phyloP scores from a whole-genome alignment of 2,888 invertebrate genomes.

The Brachypterus glaber region DNA sequence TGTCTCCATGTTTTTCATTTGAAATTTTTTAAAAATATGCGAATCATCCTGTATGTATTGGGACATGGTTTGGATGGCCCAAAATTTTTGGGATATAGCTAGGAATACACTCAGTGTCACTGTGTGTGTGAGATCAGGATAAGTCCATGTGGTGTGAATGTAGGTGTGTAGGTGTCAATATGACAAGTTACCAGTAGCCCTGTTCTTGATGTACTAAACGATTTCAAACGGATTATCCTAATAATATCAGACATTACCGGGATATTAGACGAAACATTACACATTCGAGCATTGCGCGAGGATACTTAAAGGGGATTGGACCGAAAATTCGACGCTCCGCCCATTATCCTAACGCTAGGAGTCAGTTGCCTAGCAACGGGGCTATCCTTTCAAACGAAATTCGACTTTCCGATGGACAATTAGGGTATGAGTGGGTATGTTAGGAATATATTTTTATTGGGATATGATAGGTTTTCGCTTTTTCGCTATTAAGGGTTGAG shows the following conservation, averaged over 20 bases:
- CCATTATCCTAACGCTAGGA: conserved; percentile 27
- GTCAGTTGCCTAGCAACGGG: conserved; percentile 32
- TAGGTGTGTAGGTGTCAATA: no score
- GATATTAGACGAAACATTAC: conserved; percentile 43
- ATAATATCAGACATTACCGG: conserved; percentile 43
- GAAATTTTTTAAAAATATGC: no score
- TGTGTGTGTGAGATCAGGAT: no score
- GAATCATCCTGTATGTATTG: conserved; percentile 30
- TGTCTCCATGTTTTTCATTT: conserved; percentile 39
- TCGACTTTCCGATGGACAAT: conserved; percentile 28
- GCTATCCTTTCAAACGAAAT: conserved; percentile 25
- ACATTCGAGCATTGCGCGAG: conserved; percentile 35
- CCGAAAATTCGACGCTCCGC: conserved; percentile 29
- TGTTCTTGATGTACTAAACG: conserved; percentile 40
- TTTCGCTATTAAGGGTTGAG: no score
- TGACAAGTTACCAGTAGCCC: conserved; percentile 26
- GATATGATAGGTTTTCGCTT: no score
- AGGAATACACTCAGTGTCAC: no score
- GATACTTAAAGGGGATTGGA: conserved; percentile 31
- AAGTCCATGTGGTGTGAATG: no score
- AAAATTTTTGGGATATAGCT: no score
- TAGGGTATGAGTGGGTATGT: no score
- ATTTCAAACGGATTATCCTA: conserved; percentile 43
- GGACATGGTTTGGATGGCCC: no score
- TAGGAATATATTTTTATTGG: no score